Base-by-base conservation (phyloP, 2,797 vertebrate species). In the Pelobates cultripes region DNA sequence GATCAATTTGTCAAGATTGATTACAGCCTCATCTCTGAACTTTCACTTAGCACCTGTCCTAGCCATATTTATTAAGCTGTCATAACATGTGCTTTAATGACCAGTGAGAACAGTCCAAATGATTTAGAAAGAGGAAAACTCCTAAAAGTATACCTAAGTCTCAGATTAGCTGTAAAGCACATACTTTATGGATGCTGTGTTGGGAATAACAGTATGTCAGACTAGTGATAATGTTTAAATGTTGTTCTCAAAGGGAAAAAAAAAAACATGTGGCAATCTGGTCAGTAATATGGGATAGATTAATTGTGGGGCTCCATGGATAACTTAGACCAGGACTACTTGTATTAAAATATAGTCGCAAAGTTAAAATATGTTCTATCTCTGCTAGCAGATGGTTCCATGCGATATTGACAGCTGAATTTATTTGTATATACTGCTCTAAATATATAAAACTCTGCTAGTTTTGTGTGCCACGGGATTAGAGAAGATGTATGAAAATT, bases 1-100 rank as follows among this genome's bases (percentile, higher is more conserved):
- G 4, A 79, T 61, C 69, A 47, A 44, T 53, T 28, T 28, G 43
- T 44, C 66, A 43, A 60, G 53, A 44, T 41, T 71, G 55, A 72
- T 47, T 53, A 14, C 44, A 45, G 57, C 43, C 9, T 64, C 73
- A n/a, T 67, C 63, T 3, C 43, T 44, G 55, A n/a, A 41, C 7
- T 66, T 53, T 9, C 73, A 55, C 8, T 66, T 51, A 66, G 17
- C 17, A 66, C 60, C 44, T 73, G 60, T 55, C 60, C 51, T 41
- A 44, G 53, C 57, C n/a, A 12, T 64, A 41, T 45, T 41, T 75
- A 43, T 40, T 45, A 15, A 45, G 44, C 17, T 40, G n/a, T 60
- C 57, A 13, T 14, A 67, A 79, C 3, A 70, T 28, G 55, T 63
- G 63, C 42, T 14, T 71, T 14, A 63, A 61, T 28, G 8, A 3